Base-by-base conservation (phyloP, 2,797 vertebrate genomes). In the Sylvilagus floridanus region DNA sequence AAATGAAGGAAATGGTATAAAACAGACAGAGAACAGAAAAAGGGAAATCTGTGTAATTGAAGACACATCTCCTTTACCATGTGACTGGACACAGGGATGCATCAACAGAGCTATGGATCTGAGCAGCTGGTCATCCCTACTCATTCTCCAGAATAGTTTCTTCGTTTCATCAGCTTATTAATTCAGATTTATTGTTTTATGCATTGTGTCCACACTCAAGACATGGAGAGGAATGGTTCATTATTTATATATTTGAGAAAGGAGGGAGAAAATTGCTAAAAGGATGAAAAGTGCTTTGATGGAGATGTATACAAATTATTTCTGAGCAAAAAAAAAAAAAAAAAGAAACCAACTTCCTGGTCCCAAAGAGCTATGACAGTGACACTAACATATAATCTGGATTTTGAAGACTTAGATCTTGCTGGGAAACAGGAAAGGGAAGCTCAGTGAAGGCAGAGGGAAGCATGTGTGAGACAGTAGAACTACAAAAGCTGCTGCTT, bases 231-330 rank as follows among this genome's bases (percentile, higher is more conserved):
- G 47, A 94, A 73, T 72, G 63, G 8, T 93, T 28, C 4, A n/a
- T 92, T 90, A 72, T 57, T 78, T 82, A 76, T 47, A 84, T 60
- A 35, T 93, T 77, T 75, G n/a, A 86, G 30, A 88, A 90, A 52
- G 2, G 17, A 12, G 35, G 72, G 17, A 35, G 71, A 66, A 28
- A 47, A 47, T 81, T 76, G 47, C 69, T 73, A 68, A 82, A 19
- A 37, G 17, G 42, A 52, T 72, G 24, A 32, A 91, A 82, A 90
- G 30, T 35, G 9, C 42, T 95, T 69, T 93, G 35, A 62, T 88
- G 65, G 62, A 88, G 52, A n/a, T 65, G 2, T 4, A 1, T 42
- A 69, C 72, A 88, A 42, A 86, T 87, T 88, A 93, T 76, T 93
- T 47, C 72, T 89, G 63, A 87, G 32, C 32, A 92, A 57, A 84